A percentile compares a stretch with the other conserved stretches of the same genome.
These are phyloP conservation scores for Arctopsyche grandis DNA, from an alignment of 1,140 invertebrate species.

Conservation along the genomic window DNA sequence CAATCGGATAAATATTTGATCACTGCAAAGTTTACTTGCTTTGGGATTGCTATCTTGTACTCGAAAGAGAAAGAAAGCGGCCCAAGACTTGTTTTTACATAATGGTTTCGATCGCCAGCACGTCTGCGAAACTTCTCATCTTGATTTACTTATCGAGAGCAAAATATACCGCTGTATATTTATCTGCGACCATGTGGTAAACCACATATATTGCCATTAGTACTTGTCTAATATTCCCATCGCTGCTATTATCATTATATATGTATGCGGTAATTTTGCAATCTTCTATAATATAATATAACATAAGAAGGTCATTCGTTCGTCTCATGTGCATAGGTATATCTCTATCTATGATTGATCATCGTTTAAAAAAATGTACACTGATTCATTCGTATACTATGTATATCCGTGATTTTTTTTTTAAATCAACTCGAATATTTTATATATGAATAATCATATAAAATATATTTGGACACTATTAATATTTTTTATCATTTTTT, in stretches of 20 bases:
- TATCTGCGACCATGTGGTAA: not conserved
- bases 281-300: not conserved
- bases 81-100: conserved; percentile 30
- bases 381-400: conserved; percentile 4
- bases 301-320: not conserved
- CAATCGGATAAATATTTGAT: not conserved
- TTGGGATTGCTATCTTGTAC: not conserved
- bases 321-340: not conserved
- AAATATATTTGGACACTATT: not conserved
- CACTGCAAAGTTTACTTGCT: not conserved
- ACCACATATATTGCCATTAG: not conserved
- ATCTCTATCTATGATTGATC: not conserved
- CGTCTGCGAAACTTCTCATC: not conserved
- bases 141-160: not conserved
- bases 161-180: conserved; percentile 17
- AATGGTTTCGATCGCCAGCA: conserved; percentile 5
- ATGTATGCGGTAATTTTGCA: not conserved
- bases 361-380: not conserved
- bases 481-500: conserved; percentile 44
- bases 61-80: conserved; percentile 25
- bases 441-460: no score
- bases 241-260: no score
- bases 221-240: no score
- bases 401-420: not conserved
- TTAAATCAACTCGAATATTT: not conserved